Evolutionary conservation across 1,140 invertebrate genomes (phyloP), one percentile per base, ranked within the genome.

Genomic region (Pectinophora gossypiella): DNA sequence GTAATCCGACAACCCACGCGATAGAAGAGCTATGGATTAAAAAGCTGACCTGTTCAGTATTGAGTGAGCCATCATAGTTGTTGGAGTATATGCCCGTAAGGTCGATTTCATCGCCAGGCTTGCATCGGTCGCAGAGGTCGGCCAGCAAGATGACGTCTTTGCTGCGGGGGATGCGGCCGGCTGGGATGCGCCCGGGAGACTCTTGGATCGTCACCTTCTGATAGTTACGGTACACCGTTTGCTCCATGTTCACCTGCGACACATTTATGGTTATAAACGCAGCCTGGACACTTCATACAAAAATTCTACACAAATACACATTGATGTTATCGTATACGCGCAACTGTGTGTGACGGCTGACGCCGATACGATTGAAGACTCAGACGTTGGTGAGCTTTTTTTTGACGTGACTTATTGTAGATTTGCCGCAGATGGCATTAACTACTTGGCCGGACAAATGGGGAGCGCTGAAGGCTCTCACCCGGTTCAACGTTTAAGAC

Each of bases 151-250:
- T 97, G 44, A 96, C 96, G 82, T 99, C 98, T 88, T 99, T 99
- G 21, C 97, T 98, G n/a, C 99, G 90, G 0, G 99, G 98, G 43
- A 99, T 94, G 48, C 99, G 91, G 16, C 99, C 99, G 21, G 98
- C 97, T 0, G 97, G 96, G 47, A 99, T 96, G 61, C 94, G 90
- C 1, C 95, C 94, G 0, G 96, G 96, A 36, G 97, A 98, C 89
- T 99, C 98, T 91, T 99, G 99, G 50, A 99, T 91, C 0, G 97
- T 98, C 13, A 99, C 94, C 72, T 98, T 96, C 87, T 99, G 99
- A 77, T 99, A 99, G 80, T 99, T 99, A 50, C 98, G 93, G 78
- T 99, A 99, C 18, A 99, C 72, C 2, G 98, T 99, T 94, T 99
- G 93, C 84, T 96, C 95, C 95, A 97, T 96, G 72, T 96, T 97